A percentile compares a stretch with the other conserved stretches of the same genome.
Conservation (phyloP, 2,888 invertebrate genomes). For the Cremastinae sp. region DNA sequence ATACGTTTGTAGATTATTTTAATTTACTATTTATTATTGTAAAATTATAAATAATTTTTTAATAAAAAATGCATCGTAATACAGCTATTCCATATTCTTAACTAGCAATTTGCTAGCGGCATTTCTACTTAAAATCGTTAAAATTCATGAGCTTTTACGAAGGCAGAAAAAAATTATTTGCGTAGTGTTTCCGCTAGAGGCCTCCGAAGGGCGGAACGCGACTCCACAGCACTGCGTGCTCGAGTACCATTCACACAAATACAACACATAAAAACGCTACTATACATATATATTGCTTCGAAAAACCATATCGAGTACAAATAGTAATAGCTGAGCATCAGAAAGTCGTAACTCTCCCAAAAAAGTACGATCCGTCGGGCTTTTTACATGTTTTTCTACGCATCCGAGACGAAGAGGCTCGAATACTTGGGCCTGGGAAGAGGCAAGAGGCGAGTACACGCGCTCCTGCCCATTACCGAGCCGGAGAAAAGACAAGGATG, state of each 20-base stretch:
- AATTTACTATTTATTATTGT: too few relatives aligned
- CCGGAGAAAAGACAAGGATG: slow-evolving; percentile 35
- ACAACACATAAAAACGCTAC: not conserved
- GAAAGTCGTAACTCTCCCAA: not conserved
- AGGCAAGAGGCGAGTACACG: slow-evolving; percentile 35
- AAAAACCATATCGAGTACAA: not conserved
- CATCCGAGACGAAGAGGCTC: slow-evolving; percentile 53
- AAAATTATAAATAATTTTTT: too few relatives aligned
- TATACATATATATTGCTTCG: slow-evolving; percentile 3
- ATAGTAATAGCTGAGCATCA: not conserved
- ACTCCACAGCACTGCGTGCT: slow-evolving; percentile 55
- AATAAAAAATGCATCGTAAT: too few relatives aligned
- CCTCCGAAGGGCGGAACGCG: slow-evolving; percentile 43
- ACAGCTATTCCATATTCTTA: too few relatives aligned
- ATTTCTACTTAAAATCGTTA: too few relatives aligned
- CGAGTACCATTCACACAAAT: slow-evolving; percentile 7
- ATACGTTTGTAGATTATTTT: too few relatives aligned
- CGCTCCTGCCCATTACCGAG: slow-evolving; percentile 14
- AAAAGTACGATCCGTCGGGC: not conserved
- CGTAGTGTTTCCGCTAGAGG: slow-evolving; percentile 48
- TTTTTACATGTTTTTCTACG: slow-evolving; percentile 9
- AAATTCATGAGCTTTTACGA: too few relatives aligned
- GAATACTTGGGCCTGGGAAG: slow-evolving; percentile 44
- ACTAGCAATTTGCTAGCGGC: too few relatives aligned
- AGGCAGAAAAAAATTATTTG: slow-evolving; percentile 48